Conservation (phyloP, 2,888 invertebrate genomes). For the Adela reaumurella region DNA sequence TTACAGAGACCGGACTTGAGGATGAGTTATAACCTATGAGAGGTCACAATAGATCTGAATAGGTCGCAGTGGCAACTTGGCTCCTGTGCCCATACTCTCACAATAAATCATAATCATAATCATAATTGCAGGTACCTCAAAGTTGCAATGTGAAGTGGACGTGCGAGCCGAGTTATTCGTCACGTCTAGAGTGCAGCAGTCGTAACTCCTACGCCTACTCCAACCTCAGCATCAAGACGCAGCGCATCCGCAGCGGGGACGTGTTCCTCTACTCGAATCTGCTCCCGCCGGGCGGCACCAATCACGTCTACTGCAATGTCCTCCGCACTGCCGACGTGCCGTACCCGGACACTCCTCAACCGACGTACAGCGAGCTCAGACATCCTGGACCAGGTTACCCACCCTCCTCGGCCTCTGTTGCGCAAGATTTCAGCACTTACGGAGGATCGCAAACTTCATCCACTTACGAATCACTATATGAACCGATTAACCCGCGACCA, state of each 20-base stretch:
- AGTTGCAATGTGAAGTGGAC: slow-evolving; percentile 71
- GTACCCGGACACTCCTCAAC: slow-evolving; percentile 50
- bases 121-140: slow-evolving; percentile 65
- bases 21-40: no score
- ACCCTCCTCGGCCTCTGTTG: slow-evolving; percentile 45
- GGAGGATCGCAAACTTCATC: slow-evolving; percentile 61
- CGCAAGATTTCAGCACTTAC: slow-evolving; percentile 55
- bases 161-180: slow-evolving; percentile 74
- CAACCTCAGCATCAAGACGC: slow-evolving; percentile 49
- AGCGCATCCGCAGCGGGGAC: slow-evolving; percentile 38
- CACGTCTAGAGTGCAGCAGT: slow-evolving; percentile 58
- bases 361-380: slow-evolving; percentile 61
- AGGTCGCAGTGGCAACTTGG: no score
- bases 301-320: slow-evolving; percentile 49
- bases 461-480: slow-evolving; percentile 62
- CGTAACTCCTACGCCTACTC: slow-evolving; percentile 48
- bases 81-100: no score
- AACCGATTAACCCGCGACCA: slow-evolving; percentile 60
- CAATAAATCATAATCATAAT: no score
- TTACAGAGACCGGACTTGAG: no score
- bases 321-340: slow-evolving; percentile 35
- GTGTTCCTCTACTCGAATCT: slow-evolving; percentile 45
- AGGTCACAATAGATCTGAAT: no score
- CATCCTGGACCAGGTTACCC: slow-evolving; percentile 57
- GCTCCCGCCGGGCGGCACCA: slow-evolving; percentile 46